phyloP scores from a whole-genome alignment of 2,113 vertebrate genomes.

The Neopipo cinnamomea region DNA sequence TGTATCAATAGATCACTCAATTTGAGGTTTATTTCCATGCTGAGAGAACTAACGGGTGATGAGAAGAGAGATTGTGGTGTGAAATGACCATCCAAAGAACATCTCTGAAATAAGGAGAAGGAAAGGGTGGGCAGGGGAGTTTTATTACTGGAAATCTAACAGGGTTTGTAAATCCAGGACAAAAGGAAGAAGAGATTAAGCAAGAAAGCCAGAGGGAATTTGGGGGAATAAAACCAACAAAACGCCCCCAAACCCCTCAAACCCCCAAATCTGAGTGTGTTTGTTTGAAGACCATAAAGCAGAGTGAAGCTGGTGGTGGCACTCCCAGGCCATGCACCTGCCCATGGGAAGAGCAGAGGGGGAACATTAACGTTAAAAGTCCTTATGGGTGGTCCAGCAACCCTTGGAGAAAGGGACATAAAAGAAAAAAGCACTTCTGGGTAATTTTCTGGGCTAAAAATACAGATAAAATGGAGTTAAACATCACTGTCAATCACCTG shows the following conservation, averaged over 20 bases:
- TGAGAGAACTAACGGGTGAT: neutral
- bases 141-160: neutral
- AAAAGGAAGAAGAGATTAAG: neutral
- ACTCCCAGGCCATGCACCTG: neutral
- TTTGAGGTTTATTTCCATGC: neutral
- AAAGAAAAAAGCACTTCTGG: neutral
- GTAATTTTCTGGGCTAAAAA: neutral
- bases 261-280: no score
- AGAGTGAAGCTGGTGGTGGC: neutral
- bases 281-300: neutral
- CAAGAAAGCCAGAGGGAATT: neutral
- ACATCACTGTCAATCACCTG: neutral
- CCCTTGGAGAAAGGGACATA: neutral
- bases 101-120: neutral
- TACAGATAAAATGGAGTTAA: neutral
- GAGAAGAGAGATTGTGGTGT: neutral
- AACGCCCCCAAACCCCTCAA: no score
- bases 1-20: neutral
- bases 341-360: accelerated
- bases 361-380: neutral
- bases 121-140: neutral
- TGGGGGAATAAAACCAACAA: neutral
- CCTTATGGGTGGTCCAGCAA: neutral
- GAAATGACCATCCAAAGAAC: neutral
- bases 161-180: neutral